Percentiles rank a stretch among this genome's conserved stretches.
Evolutionary conservation across 2,797 vertebrate genomes (phyloP).

Genomic region (Ataeniobius toweri): DNA sequence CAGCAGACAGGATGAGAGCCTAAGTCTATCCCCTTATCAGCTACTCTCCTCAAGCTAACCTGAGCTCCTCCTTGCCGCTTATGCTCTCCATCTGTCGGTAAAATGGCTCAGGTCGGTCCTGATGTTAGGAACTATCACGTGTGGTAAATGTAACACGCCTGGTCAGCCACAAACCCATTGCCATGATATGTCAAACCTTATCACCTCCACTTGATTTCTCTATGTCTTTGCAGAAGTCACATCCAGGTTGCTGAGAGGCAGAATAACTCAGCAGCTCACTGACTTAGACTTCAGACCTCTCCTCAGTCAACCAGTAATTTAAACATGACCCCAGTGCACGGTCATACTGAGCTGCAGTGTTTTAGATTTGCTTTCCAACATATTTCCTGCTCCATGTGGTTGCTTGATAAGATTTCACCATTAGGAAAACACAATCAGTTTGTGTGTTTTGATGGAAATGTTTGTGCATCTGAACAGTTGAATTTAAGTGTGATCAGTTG

Average conservation of each 20-base stretch:
- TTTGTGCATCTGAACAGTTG: too few species aligned
- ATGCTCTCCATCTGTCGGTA: constrained; percentile 68
- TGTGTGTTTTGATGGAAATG: neutral
- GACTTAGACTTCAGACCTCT: constrained; percentile 42
- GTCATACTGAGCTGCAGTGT: constrained; percentile 27
- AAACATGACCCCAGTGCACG: constrained; percentile 29
- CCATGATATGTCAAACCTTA: constrained; percentile 42
- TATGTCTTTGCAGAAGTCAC: constrained; percentile 52
- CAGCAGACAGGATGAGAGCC: constrained; percentile 61
- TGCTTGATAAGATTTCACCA: neutral
- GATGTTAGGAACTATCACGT: constrained; percentile 50
- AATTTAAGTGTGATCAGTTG: too few species aligned
- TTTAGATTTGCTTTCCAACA: neutral
- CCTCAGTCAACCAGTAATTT: constrained; percentile 45
- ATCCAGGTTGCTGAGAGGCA: constrained; percentile 48
- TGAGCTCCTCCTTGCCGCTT: constrained; percentile 45
- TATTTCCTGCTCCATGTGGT: neutral
- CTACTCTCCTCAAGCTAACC: constrained; percentile 58
- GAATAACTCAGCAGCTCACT: constrained; percentile 58
- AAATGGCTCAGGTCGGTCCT: constrained; percentile 48
- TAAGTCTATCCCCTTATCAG: constrained; percentile 68
- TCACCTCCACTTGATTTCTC: constrained; percentile 32
- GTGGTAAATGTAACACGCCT: constrained; percentile 47
- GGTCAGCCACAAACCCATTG: constrained; percentile 40
- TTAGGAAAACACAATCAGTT: neutral